Evolutionary conservation across 2,888 invertebrate genomes (phyloP).

Genomic region (Lamellibrachia satsuma): DNA sequence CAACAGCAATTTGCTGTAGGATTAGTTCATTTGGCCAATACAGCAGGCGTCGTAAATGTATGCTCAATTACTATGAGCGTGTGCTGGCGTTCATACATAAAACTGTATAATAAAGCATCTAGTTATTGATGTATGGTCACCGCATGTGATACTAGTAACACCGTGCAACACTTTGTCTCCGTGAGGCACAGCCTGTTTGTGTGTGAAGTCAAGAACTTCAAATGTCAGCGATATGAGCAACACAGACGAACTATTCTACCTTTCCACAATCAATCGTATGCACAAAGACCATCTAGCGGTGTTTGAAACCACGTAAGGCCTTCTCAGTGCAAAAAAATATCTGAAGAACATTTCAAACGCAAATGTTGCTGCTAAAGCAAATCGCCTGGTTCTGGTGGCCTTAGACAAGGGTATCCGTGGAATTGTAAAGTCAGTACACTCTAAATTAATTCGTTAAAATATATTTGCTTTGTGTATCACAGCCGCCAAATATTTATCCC

Average conservation of each 20-base stretch:
- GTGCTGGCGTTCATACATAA: not conserved
- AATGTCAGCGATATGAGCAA: no score
- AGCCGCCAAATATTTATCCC: not conserved
- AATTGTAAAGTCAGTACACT: not conserved
- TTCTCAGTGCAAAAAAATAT: no score
- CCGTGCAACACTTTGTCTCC: not conserved
- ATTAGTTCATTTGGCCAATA: not conserved
- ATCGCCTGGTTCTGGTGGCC: not conserved
- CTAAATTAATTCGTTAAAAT: not conserved
- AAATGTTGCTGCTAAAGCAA: not conserved
- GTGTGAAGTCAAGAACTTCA: not conserved
- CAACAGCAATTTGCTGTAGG: not conserved
- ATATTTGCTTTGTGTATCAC: not conserved
- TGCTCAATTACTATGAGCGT: not conserved
- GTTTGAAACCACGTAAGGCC: no score
- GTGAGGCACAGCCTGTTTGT: not conserved
- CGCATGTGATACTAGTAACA: not conserved
- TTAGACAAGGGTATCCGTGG: not conserved
- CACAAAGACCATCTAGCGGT: no score
- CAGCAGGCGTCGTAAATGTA: not conserved
- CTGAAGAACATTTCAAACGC: no score
- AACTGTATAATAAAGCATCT: not conserved
- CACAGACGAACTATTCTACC: no score
- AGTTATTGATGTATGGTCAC: not conserved
- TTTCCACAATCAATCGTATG: no score